These are phyloP conservation scores for Tragelaphus buxtoni DNA, from an alignment of 2,113 vertebrate genomes.

Conservation along the genomic window DNA sequence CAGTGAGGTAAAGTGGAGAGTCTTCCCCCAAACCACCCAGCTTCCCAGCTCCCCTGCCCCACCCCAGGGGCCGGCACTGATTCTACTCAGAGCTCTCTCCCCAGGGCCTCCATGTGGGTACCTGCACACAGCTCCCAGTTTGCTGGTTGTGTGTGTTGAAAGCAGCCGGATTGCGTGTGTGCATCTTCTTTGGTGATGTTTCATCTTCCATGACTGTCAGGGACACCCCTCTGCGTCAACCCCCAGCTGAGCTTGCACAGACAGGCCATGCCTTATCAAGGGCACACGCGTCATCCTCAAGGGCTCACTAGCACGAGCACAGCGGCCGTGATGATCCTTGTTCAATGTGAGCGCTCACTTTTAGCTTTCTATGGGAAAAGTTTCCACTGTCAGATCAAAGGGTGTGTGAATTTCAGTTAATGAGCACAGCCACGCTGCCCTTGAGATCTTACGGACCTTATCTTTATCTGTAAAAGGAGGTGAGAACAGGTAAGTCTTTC, in stretches of 20 bases:
- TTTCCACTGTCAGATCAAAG: not conserved
- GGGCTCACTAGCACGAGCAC: not conserved
- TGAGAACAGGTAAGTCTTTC: not conserved
- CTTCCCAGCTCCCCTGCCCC: not conserved
- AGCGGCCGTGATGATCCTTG: not conserved
- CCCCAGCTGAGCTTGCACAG: not conserved
- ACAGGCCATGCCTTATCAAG: not conserved
- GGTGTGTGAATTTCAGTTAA: not conserved
- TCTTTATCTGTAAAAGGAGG: not conserved
- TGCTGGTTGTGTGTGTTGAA: not conserved
- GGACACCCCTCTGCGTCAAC: fast-evolving
- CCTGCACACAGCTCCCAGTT: not conserved
- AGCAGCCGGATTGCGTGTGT: not conserved
- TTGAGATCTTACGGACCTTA: not conserved
- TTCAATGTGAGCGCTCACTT: not conserved
- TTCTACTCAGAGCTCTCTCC: not conserved
- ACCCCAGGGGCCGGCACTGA: not conserved
- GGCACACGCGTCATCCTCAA: not conserved
- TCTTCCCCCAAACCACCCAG: not conserved
- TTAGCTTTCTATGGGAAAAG: not conserved
- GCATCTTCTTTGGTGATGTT: not conserved
- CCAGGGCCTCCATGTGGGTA: not conserved
- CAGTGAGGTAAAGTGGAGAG: not conserved
- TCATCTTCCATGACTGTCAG: not conserved
- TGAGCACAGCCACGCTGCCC: not conserved